A percentile compares a stretch with the other conserved stretches of the same genome.
These are phyloP conservation scores for Erythrocercus mccallii DNA, from an alignment of 2,113 vertebrate species.

Conservation along the genomic window DNA sequence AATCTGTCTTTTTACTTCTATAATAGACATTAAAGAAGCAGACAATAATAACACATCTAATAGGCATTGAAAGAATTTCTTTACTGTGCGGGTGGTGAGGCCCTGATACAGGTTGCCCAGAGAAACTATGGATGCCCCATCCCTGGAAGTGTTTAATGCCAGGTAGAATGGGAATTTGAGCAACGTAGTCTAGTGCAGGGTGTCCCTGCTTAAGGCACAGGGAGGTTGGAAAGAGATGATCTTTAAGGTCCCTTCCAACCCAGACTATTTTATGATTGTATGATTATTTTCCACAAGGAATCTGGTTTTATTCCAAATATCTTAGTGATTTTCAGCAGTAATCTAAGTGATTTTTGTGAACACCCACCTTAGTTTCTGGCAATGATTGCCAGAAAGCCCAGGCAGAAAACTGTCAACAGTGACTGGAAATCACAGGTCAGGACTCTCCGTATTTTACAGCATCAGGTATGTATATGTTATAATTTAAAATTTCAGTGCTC, in stretches of 20 bases:
- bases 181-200: background rate
- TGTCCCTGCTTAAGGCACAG: background rate
- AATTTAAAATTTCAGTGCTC: background rate
- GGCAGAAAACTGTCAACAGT: background rate
- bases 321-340: background rate
- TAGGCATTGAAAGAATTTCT: background rate
- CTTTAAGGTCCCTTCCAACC: background rate
- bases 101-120: background rate
- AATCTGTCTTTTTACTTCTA: conserved; percentile 5
- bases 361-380: background rate
- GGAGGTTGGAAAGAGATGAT: background rate
- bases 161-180: background rate
- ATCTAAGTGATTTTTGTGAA: background rate
- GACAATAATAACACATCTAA: background rate
- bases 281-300: background rate
- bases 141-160: background rate
- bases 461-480: background rate
- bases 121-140: background rate
- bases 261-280: background rate
- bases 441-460: background rate
- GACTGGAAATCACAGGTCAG: background rate
- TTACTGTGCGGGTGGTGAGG: background rate
- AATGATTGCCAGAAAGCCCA: background rate
- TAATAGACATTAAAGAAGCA: background rate
- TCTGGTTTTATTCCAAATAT: background rate